Base-by-base conservation (phyloP, 2,113 vertebrate genomes). In the Martes martes region DNA sequence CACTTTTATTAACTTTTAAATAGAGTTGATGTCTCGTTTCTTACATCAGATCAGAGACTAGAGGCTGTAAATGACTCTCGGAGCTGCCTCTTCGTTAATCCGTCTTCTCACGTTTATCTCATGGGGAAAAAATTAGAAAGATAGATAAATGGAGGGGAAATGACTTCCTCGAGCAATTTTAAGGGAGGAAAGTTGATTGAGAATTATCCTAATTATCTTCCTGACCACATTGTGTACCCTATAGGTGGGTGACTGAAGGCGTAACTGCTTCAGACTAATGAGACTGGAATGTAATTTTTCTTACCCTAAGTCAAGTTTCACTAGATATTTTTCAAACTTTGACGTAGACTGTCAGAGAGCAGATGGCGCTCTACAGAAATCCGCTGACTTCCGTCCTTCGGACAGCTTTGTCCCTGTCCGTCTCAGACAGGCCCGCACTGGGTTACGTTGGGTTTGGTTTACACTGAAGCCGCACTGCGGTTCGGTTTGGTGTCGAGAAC, bases 181-280 rank as follows among this genome's bases (percentile, higher is more conserved):
- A 95, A 89, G 82, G 31, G 45, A 91, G 82, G 24, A 63, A 52
- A 69, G 7, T 71, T 91, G 79, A 76, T 63, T 19, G 65, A 69
- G 74, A 90, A 85, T 86, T 86, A 61, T 50, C 33, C 47, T 81
- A 31, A 95, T 96, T 90, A 78, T 93, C 57, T 69, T 80, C 36
- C n/a, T 86, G 39, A 47, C 14, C 15, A 82, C 23, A 10, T n/a
- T 18, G 33, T 23, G 47, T 8, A 23, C 26, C 63, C 47, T 7
- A 6, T 50, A 76, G 86, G n/a, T 59, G 36, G 42, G 26, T 57
- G 81, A 39, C 28, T 52, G 39, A 19, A 74, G 31, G 5, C 14
- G 6, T 42, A 31, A 21, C 63, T 45, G 7, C 36, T 63, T 89
- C 85, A 76, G 89, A 55, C n/a, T 86, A 28, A 63, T 18, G 45